Conservation (phyloP, 2,113 vertebrate genomes). For the Podilymbus podiceps region DNA sequence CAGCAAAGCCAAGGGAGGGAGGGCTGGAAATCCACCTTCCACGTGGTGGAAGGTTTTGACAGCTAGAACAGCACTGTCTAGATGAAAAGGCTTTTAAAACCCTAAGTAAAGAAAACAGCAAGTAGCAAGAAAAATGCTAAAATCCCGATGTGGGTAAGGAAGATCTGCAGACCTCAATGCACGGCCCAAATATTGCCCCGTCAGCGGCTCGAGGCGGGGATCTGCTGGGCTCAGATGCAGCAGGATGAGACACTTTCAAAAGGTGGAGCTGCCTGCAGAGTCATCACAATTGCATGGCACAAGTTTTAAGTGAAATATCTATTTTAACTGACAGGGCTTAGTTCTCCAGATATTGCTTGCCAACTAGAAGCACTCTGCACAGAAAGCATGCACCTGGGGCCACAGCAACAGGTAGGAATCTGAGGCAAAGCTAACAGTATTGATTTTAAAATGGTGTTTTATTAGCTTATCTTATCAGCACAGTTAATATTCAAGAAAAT, state of each 20-base stretch:
- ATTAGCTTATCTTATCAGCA: constrained; percentile 64
- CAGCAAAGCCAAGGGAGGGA: background rate
- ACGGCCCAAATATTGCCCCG: fast-evolving
- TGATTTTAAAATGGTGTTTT: constrained; percentile 53
- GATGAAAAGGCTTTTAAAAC: background rate
- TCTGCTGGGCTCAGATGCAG: background rate
- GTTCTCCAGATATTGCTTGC: background rate
- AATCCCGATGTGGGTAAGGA: background rate
- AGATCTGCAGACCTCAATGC: background rate
- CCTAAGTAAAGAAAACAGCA: background rate
- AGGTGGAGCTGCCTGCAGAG: background rate
- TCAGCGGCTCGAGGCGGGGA: background rate
- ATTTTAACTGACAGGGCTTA: background rate
- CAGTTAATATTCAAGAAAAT: constrained; percentile 62
- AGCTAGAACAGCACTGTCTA: background rate
- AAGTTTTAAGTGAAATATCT: background rate
- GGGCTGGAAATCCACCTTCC: background rate
- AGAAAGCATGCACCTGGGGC: background rate
- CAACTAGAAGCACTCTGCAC: background rate
- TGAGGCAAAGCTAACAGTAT: constrained; percentile 39
- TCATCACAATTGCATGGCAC: background rate
- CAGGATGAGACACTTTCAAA: background rate
- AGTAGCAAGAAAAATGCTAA: background rate
- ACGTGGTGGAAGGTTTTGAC: background rate
- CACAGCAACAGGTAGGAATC: constrained; percentile 2